Conservation (phyloP, 2,797 vertebrate genomes). For the Pipistrellus kuhlii region DNA sequence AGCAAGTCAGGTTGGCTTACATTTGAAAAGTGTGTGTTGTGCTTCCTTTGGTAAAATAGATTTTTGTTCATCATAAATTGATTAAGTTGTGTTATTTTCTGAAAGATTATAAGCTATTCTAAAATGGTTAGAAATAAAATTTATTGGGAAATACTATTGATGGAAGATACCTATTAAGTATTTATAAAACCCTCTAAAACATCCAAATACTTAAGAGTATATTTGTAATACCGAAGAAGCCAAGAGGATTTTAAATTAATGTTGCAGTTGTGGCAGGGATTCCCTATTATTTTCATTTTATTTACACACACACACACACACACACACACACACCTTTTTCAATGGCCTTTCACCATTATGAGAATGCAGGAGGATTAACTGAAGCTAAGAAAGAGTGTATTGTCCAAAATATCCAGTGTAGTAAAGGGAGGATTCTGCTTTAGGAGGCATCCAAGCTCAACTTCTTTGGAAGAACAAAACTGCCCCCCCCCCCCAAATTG, state of each 20-base stretch:
- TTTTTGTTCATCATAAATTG: not conserved
- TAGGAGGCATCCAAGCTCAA: not conserved
- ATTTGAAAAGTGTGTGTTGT: not conserved
- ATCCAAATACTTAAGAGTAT: not conserved
- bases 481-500: not conserved
- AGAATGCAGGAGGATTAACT: not conserved
- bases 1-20: not conserved
- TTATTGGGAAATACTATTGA: not conserved
- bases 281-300: not conserved
- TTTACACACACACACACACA: no score
- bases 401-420: not conserved
- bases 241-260: not conserved
- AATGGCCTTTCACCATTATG: not conserved
- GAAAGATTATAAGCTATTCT: not conserved
- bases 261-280: not conserved
- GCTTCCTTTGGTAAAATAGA: slow-evolving; percentile 2
- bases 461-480: not conserved
- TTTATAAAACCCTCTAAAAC: not conserved
- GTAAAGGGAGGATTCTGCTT: not conserved
- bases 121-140: not conserved
- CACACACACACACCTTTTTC: not conserved
- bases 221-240: not conserved
- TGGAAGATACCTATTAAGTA: not conserved
- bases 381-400: not conserved
- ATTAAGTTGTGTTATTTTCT: not conserved